Conservation (phyloP, 2,113 vertebrate species). For the Poecilia latipinna region DNA sequence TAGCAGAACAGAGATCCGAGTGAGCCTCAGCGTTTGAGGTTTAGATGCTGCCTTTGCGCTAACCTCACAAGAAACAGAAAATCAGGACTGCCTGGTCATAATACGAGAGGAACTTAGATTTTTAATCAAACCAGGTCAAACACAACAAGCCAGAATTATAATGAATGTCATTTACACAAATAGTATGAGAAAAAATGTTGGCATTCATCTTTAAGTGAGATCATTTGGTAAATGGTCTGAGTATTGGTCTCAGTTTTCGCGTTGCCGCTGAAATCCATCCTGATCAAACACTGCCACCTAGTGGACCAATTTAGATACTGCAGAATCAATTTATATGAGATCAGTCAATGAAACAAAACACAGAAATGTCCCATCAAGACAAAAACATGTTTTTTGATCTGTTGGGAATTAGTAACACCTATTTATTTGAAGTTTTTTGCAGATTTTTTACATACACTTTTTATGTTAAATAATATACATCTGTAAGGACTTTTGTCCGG, state of each 20-base stretch:
- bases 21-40: no score
- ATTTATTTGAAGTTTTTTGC: neutral
- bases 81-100: neutral
- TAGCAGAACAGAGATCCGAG: neutral
- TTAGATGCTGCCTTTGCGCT: neutral
- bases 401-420: neutral
- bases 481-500: no score
- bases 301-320: slow-evolving; percentile 48
- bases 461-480: neutral
- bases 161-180: neutral
- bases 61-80: neutral
- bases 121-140: no score
- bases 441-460: neutral
- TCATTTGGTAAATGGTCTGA: neutral
- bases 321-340: neutral
- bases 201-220: neutral
- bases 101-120: no score
- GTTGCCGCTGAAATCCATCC: neutral
- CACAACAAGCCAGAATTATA: neutral
- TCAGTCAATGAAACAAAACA: neutral
- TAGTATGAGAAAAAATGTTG: neutral
- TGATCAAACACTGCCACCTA: slow-evolving; percentile 65
- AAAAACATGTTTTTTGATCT: neutral
- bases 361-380: neutral
- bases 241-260: slow-evolving; percentile 9